Conservation (phyloP, 2,113 vertebrate species). For the Scomber japonicus region DNA sequence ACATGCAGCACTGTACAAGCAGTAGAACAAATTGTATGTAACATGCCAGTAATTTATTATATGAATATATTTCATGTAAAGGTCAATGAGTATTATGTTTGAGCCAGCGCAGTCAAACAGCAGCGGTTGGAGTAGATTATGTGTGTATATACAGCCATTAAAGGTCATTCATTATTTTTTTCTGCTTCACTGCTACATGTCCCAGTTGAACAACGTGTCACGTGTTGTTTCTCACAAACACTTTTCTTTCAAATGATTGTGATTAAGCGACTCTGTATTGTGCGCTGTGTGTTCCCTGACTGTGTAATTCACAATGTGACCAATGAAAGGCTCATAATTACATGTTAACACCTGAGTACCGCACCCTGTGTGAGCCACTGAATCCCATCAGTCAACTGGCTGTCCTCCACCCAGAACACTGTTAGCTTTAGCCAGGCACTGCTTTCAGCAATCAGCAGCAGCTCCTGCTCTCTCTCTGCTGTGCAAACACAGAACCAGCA, state of each 20-base stretch:
- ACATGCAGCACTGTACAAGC: slow-evolving; percentile 47
- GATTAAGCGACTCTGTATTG: slow-evolving; percentile 65
- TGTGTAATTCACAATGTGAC: slow-evolving; percentile 79
- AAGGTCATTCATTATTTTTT: slow-evolving; percentile 18
- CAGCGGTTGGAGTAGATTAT: not conserved
- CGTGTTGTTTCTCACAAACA: slow-evolving; percentile 55
- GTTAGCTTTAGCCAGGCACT: slow-evolving; percentile 63
- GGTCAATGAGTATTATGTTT: not conserved
- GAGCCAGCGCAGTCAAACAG: not conserved
- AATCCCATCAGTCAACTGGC: slow-evolving; percentile 82
- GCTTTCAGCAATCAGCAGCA: slow-evolving; percentile 68
- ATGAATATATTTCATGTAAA: not conserved
- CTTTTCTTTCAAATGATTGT: slow-evolving; percentile 64
- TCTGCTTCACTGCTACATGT: not conserved
- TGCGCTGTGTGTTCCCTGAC: slow-evolving; percentile 55
- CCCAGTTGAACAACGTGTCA: slow-evolving; percentile 50
- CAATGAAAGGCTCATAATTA: slow-evolving; percentile 86
- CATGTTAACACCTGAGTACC: slow-evolving; percentile 80
- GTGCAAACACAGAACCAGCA: slow-evolving; percentile 78
- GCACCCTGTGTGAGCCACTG: slow-evolving; percentile 81
- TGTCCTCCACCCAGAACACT: slow-evolving; percentile 71
- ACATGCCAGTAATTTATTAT: slow-evolving; percentile 14
- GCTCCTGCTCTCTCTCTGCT: slow-evolving; percentile 72
- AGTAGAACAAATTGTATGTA: slow-evolving; percentile 41
- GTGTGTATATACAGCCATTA: not conserved